phyloP scores from a whole-genome alignment of 2,113 vertebrate genomes.

The Pachypanchax playfairii region DNA sequence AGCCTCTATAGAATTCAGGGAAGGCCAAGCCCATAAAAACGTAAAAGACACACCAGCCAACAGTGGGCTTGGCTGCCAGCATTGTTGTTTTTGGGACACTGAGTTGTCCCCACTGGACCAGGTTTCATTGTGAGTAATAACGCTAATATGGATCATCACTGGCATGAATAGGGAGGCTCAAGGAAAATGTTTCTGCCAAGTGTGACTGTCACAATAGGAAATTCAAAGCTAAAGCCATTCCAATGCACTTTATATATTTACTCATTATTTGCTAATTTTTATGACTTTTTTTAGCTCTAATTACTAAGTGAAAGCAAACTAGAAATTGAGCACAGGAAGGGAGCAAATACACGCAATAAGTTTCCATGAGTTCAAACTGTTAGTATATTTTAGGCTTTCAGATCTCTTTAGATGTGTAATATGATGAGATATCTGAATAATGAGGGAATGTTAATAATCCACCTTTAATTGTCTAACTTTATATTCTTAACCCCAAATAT shows the following conservation, averaged over 20 bases:
- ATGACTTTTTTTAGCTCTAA: not conserved
- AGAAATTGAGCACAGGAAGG: not conserved
- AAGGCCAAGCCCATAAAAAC: conserved; percentile 82
- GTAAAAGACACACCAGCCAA: conserved; percentile 70
- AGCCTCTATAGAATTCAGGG: conserved; percentile 80
- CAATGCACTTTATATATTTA: no score
- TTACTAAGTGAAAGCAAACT: not conserved
- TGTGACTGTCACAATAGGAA: conserved; percentile 64
- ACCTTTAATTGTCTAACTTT: no score
- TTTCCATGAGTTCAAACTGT: not conserved
- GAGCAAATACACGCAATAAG: not conserved
- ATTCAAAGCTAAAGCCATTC: conserved; percentile 62
- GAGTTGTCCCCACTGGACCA: conserved; percentile 67
- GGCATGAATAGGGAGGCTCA: conserved; percentile 61
- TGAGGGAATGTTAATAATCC: no score
- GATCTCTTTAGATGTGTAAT: not conserved
- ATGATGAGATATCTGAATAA: not conserved
- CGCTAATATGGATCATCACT: conserved; percentile 64
- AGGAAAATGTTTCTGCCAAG: conserved; percentile 56
- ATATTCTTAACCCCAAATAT: no score
- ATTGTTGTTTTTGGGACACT: conserved; percentile 74
- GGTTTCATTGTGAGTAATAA: conserved; percentile 66
- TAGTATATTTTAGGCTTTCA: not conserved
- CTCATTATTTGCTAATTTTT: no score
- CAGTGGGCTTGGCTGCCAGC: conserved; percentile 66